phyloP scores from a whole-genome alignment of 2,888 invertebrate species.

The Agriotes lineatus region DNA sequence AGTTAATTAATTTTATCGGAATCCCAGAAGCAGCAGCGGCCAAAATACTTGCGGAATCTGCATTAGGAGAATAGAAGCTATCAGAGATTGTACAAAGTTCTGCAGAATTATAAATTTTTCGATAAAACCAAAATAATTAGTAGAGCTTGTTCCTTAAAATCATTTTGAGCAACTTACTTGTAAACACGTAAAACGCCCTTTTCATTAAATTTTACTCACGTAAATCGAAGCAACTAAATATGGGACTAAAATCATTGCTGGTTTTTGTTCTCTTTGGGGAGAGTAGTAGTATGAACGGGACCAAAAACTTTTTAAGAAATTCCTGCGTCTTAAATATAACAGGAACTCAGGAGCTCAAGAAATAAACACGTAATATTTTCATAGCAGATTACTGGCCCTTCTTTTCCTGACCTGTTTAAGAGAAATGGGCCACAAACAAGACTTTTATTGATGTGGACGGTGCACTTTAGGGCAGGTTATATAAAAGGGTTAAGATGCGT shows the following conservation, averaged over 20 bases:
- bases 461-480: slow-evolving; percentile 45
- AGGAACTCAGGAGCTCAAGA: slow-evolving; percentile 33
- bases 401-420: slow-evolving; percentile 33
- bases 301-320: slow-evolving; percentile 41
- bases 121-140: no score
- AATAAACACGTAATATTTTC: not conserved
- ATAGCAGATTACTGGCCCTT: not conserved
- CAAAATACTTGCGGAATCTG: slow-evolving; percentile 1
- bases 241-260: no score
- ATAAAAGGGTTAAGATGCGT: slow-evolving; percentile 61
- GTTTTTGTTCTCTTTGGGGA: no score
- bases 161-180: no score
- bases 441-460: slow-evolving; percentile 35
- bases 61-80: slow-evolving; percentile 7
- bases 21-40: not conserved
- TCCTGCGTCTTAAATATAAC: slow-evolving; percentile 36
- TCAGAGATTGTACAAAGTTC: not conserved
- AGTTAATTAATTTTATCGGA: no score
- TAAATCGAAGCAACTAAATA: no score
- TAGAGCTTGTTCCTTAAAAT: no score
- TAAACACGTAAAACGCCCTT: no score
- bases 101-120: not conserved
- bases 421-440: slow-evolving; percentile 33
- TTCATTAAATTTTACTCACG: no score
- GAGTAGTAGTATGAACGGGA: not conserved